Evolutionary conservation across 2,113 vertebrate genomes (phyloP).

Genomic region (Neotoma lepida): DNA sequence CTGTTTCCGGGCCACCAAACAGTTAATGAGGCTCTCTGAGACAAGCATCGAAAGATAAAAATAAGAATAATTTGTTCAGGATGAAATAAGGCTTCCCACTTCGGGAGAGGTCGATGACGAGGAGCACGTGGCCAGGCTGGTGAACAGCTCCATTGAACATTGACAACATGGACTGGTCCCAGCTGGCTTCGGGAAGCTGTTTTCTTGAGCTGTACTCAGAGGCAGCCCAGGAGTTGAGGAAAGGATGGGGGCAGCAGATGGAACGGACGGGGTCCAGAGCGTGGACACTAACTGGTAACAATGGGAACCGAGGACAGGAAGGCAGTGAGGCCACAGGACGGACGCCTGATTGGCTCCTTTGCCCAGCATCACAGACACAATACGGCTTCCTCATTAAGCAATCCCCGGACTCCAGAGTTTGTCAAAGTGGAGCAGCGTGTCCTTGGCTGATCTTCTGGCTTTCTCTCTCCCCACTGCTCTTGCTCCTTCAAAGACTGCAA

Average conservation of each 20-base stretch:
- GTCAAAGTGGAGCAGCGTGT: slow-evolving; percentile 54
- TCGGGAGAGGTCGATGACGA: background rate
- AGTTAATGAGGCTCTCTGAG: slow-evolving; percentile 48
- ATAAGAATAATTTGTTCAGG: slow-evolving; percentile 37
- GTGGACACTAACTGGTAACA: background rate
- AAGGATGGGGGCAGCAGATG: background rate
- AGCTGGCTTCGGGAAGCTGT: background rate
- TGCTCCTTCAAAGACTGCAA: slow-evolving; percentile 23
- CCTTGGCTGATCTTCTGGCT: slow-evolving; percentile 51
- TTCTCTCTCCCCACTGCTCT: slow-evolving; percentile 19
- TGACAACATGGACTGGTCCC: background rate
- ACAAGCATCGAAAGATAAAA: slow-evolving; percentile 28
- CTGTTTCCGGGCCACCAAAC: background rate
- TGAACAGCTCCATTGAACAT: background rate
- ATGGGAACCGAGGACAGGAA: background rate
- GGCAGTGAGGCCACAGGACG: background rate
- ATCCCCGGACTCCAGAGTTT: background rate
- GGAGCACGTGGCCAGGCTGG: background rate
- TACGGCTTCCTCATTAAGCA: background rate
- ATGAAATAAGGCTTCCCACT: slow-evolving; percentile 48
- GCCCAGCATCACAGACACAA: background rate
- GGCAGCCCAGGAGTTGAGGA: background rate
- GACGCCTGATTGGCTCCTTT: background rate
- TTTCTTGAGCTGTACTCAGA: background rate
- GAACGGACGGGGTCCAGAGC: background rate